Evolutionary conservation across 2,888 invertebrate genomes (phyloP).

Genomic region (Andrena dorsata): DNA sequence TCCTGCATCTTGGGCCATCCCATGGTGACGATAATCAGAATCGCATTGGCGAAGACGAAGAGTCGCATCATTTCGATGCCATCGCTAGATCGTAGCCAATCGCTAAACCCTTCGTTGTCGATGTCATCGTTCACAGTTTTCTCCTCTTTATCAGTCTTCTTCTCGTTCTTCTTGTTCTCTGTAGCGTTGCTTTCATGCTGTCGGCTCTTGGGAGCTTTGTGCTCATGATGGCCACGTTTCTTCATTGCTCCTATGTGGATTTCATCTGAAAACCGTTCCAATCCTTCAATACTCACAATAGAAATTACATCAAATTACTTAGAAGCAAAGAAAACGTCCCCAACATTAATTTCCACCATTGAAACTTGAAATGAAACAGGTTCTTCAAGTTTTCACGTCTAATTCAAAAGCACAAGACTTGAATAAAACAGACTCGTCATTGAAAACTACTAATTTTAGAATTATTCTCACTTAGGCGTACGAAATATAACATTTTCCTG

Average conservation of each 20-base stretch:
- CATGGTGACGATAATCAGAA: constrained; percentile 90
- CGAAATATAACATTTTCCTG: no score
- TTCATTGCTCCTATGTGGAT: constrained; percentile 70
- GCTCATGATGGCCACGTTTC: constrained; percentile 71
- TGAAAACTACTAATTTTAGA: no score
- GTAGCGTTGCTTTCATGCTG: constrained; percentile 52
- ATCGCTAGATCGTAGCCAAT: constrained; percentile 86
- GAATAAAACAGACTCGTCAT: no score
- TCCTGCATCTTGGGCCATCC: constrained; percentile 91
- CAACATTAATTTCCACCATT: no score
- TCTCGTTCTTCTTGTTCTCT: constrained; percentile 57
- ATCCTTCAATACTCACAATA: neutral
- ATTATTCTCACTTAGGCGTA: no score
- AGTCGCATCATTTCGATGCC: constrained; percentile 92
- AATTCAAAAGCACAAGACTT: no score
- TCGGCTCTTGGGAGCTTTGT: constrained; percentile 64
- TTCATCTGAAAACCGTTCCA: constrained; percentile 64
- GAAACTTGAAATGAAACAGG: no score
- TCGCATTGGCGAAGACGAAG: constrained; percentile 92
- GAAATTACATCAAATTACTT: neutral
- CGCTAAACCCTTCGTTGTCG: constrained; percentile 81
- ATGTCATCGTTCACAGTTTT: constrained; percentile 72
- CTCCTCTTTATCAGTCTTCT: constrained; percentile 60
- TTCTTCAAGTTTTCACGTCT: no score
- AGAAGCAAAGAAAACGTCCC: no score